Base-by-base conservation (phyloP, 2,113 vertebrate genomes). In the Hyperopisus bebe region DNA sequence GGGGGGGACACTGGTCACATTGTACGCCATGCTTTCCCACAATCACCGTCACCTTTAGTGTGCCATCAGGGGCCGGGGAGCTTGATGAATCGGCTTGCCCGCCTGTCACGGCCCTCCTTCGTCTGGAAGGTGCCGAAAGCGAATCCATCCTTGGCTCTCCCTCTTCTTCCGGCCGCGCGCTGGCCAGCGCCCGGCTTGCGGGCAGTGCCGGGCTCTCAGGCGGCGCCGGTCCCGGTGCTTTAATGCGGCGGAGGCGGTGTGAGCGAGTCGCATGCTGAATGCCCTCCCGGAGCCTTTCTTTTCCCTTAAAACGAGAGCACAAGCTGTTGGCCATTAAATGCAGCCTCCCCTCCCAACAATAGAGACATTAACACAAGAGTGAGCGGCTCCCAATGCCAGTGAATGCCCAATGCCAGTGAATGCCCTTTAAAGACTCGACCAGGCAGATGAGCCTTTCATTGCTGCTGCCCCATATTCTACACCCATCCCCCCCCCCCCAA, bases 341-440 rank as follows among this genome's bases (percentile, higher is more conserved):
- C n/a, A n/a, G 94, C 92, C 74, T 88, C 90, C 85, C 91, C 94
- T 88, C 90, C 85, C 91, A 93, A 96, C 95, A 96, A 96, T 95
- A 92, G 94, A 94, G 94, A 95, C 94, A 95, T 96, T 96, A 95
- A 92, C 95, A 95, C 95, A 95, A 94, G 95, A 96, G 94, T 95
- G 95, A 96, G 94, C 92, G 94, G 89, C 91, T 95, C 90, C 95
- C 92, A 95, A 95, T 95, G 90, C 90, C 89, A 89, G 87, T 87
- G 62, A 91, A 91, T 86, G 51, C 84, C 58, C 86, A 95, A 95
- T 95, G 90, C 90, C 89, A 89, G 87, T 87, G 62, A 91, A 91
- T 86, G 51, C 84, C 58, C 86, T 62, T 48, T 44, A 87, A 89
- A 77, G 50, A 80, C 80, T 55, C 50, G 80, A 80, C 90, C 66